These are phyloP conservation scores for Theodoxus fluviatilis DNA, from an alignment of 2,888 invertebrate species.

Conservation along the genomic window DNA sequence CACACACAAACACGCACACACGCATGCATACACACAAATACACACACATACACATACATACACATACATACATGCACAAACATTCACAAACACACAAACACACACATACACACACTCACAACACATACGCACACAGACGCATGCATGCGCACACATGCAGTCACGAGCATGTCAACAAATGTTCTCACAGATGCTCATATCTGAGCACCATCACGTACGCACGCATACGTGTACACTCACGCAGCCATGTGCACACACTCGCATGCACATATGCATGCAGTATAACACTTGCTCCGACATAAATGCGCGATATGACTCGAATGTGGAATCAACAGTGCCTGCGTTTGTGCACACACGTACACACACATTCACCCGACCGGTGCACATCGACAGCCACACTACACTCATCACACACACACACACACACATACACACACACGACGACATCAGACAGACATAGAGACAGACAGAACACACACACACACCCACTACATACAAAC, in stretches of 20 bases:
- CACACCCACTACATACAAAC: no score
- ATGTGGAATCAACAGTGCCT: no score
- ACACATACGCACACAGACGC: not conserved
- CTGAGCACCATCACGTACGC: not conserved
- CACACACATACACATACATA: not conserved
- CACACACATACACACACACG: no score
- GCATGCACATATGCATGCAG: not conserved
- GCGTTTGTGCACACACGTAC: no score
- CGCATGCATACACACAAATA: not conserved
- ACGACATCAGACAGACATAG: no score
- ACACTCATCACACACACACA: no score
- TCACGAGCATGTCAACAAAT: no score
- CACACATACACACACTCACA: not conserved
- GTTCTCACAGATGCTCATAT: not conserved
- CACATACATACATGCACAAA: not conserved
- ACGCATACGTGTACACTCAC: not conserved
- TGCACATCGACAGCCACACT: no score
- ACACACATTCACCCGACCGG: no score
- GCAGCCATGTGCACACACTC: not conserved
- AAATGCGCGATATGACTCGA: no score
- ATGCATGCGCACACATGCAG: not conserved
- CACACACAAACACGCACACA: no score
- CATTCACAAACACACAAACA: not conserved
- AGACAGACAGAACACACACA: no score
- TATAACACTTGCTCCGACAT: not conserved